phyloP scores from a whole-genome alignment of 2,797 vertebrate species.

The Lates japonicus region DNA sequence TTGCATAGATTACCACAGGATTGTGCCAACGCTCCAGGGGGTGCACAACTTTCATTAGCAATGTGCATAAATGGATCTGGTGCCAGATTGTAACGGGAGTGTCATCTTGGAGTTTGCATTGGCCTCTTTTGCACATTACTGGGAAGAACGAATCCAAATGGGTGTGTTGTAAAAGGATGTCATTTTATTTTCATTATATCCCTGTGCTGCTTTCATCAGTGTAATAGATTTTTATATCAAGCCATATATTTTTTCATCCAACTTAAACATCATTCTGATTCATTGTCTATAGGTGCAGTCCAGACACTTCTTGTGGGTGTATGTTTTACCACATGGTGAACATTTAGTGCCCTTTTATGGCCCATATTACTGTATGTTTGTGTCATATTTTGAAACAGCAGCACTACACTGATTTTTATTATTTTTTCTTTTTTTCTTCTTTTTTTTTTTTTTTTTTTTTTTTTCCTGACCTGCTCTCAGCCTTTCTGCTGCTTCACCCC shows the following conservation, averaged over 20 bases:
- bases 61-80: slow-evolving; percentile 10
- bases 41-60: slow-evolving; percentile 14
- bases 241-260: not conserved
- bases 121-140: not conserved
- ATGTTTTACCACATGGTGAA: not conserved
- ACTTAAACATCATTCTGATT: not conserved
- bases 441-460: not conserved
- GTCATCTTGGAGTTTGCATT: slow-evolving; percentile 8
- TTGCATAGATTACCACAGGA: slow-evolving; percentile 27
- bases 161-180: not conserved
- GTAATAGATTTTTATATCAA: not conserved
- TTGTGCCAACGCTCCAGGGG: slow-evolving; percentile 3
- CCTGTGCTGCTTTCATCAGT: not conserved
- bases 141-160: not conserved
- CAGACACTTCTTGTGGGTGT: not conserved
- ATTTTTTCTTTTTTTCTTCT: not conserved
- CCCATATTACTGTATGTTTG: not conserved
- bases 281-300: not conserved
- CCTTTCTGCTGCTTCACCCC: not conserved
- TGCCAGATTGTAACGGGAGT: slow-evolving; percentile 1
- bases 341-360: not conserved
- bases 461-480: not conserved
- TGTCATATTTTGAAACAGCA: not conserved
- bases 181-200: not conserved
- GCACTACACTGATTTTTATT: not conserved